Base-by-base conservation (phyloP, 2,113 vertebrate genomes). In the Chiloscyllium plagiosum region DNA sequence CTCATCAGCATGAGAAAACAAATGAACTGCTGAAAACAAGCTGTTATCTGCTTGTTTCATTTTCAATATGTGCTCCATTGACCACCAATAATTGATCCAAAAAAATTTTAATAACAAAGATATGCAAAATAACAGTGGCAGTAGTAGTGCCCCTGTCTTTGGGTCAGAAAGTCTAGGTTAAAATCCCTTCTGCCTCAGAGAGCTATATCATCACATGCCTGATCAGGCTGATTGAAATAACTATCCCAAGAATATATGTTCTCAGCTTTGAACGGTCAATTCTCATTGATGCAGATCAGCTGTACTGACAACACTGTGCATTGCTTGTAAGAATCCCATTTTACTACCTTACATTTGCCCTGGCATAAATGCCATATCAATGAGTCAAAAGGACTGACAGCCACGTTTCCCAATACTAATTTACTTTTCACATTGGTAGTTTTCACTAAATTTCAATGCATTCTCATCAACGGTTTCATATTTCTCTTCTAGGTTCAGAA, bases 211-310 rank as follows among this genome's bases (percentile, higher is more conserved):
- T 61, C 10, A 10, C 56, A 61, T 61, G 56, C 10, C 10, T 61
- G 56, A 61, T 12, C 56, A 61, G 8, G 7, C 12, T 61, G 56
- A 61, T 61, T 61, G 12, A 61, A 61, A 61, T 61, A 61, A 12
- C 56, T 61, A 12, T 61, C 56, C 12, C 7, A 61, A 47, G 37
- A 70, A 95, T 69, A 76, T 76, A 69, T 5, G 96, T 95, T 70
- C 68, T 96, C 76, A 65, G 94, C 96, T 96, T 96, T 70, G 50
- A 96, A 96, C 89, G 50, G 96, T 96, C 96, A 97, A 89, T 89
- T 97, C 96, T 96, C 96, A 96, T 97, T 96, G 97, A 97, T 96
- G 68, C 90, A 97, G 96, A 97, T 97, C 97, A 97, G 86, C 69
- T 96, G 69, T 90, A 94, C 24, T 96, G 87, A 89, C 96, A 97